Evolutionary conservation across 2,797 vertebrate species (phyloP).

Genomic region (Sebastes reedi): DNA sequence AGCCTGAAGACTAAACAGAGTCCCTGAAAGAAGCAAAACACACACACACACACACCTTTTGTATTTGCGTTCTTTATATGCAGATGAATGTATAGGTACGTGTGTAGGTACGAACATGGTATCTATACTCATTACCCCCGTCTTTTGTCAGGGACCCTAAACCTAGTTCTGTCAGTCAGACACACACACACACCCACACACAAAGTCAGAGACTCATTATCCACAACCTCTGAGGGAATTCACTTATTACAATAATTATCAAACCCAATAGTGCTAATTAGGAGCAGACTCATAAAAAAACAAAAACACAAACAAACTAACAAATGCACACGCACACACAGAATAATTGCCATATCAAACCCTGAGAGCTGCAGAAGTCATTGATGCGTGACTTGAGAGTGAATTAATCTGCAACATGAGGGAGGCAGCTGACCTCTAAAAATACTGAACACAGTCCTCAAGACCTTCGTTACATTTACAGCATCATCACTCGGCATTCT

Average conservation of each 20-base stretch:
- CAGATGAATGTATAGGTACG: neutral
- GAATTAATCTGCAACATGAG: neutral
- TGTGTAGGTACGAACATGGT: neutral
- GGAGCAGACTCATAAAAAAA: neutral
- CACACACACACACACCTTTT: neutral
- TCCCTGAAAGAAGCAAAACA: neutral
- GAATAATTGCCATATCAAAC: neutral
- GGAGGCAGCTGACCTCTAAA: neutral
- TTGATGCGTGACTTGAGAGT: conserved; percentile 7
- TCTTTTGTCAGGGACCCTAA: neutral
- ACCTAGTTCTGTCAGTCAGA: conserved; percentile 5
- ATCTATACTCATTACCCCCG: neutral
- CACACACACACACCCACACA: neutral
- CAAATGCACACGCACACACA: neutral
- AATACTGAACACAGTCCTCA: neutral
- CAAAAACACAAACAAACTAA: conserved; percentile 11
- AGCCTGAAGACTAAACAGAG: conserved; percentile 17
- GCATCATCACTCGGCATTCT: neutral
- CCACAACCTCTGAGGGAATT: conserved; percentile 39
- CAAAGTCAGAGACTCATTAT: conserved; percentile 55
- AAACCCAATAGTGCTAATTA: conserved; percentile 55
- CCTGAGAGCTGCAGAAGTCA: conserved; percentile 13
- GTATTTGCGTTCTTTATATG: neutral
- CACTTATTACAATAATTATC: conserved; percentile 50
- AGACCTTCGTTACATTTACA: conserved; percentile 17